A percentile compares a stretch with the other conserved stretches of the same genome.
These are phyloP conservation scores for Radopholus similis DNA, from an alignment of 1,140 invertebrate genomes.

Conservation along the genomic window DNA sequence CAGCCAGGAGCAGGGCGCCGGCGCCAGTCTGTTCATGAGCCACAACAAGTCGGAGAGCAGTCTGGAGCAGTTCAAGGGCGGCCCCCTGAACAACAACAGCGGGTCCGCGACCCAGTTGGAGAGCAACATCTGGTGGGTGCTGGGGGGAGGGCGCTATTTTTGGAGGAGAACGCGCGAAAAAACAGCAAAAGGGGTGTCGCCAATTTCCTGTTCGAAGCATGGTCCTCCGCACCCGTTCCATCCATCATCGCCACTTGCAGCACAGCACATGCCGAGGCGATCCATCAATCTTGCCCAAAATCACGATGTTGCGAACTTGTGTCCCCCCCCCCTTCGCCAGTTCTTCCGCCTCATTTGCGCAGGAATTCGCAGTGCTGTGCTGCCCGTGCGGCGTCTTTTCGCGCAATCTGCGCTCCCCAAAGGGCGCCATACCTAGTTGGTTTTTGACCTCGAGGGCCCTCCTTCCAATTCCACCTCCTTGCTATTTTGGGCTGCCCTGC, in stretches of 20 bases:
- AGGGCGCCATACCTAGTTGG: background rate
- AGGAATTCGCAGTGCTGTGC: background rate
- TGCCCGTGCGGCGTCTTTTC: background rate
- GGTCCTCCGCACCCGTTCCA: no score
- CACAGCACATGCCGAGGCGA: no score
- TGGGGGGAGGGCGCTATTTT: background rate
- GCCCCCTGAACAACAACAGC: background rate
- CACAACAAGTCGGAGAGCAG: conserved; percentile 10
- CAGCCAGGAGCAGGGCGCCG: background rate
- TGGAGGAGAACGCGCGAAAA: background rate
- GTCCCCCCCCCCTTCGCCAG: background rate
- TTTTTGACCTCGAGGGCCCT: background rate
- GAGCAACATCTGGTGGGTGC: conserved; percentile 11
- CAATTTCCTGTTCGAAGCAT: no score
- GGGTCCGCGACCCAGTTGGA: conserved; percentile 1
- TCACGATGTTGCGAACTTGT: background rate
- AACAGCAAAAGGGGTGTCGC: background rate
- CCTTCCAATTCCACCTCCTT: background rate
- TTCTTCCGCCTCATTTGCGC: background rate
- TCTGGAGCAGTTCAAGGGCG: background rate
- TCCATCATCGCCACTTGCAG: no score
- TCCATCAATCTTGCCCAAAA: no score
- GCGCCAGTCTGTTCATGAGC: background rate
- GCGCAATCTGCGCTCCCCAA: background rate
- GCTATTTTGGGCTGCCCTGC: background rate